Conservation (phyloP, 2,113 vertebrate species). For the Ophthalmolycus amberensis region DNA sequence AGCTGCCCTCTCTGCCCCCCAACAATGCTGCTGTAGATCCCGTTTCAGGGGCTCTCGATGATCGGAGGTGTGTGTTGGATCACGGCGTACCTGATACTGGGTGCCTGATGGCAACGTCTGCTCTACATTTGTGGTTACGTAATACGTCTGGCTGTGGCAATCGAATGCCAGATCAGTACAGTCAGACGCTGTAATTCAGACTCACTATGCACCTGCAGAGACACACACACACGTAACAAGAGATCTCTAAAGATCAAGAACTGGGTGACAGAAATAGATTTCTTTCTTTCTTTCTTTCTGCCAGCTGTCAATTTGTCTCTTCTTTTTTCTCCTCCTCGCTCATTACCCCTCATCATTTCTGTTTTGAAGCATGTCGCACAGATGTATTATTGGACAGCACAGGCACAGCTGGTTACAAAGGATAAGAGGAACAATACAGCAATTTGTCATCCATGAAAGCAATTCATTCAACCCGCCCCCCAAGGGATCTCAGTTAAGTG, state of each 20-base stretch:
- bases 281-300: background rate
- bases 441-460: constrained; percentile 37
- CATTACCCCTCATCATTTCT: background rate
- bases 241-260: constrained; percentile 16
- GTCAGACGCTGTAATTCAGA: constrained; percentile 42
- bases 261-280: background rate
- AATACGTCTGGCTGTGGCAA: constrained; percentile 52
- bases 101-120: constrained; percentile 55
- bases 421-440: constrained; percentile 38
- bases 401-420: constrained; percentile 41
- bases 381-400: constrained; percentile 26
- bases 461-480: background rate
- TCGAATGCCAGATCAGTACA: constrained; percentile 6
- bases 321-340: background rate
- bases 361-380: background rate
- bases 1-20: constrained; percentile 65
- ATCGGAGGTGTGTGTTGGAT: constrained; percentile 52
- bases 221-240: background rate
- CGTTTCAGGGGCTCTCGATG: constrained; percentile 65
- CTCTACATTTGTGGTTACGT: constrained; percentile 57
- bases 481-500: background rate
- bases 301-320: background rate
- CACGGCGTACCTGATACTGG: constrained; percentile 65
- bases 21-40: constrained; percentile 71
- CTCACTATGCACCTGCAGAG: constrained; percentile 8